Conservation (phyloP, 2,888 invertebrate genomes). For the Epistrophella euchroma region DNA sequence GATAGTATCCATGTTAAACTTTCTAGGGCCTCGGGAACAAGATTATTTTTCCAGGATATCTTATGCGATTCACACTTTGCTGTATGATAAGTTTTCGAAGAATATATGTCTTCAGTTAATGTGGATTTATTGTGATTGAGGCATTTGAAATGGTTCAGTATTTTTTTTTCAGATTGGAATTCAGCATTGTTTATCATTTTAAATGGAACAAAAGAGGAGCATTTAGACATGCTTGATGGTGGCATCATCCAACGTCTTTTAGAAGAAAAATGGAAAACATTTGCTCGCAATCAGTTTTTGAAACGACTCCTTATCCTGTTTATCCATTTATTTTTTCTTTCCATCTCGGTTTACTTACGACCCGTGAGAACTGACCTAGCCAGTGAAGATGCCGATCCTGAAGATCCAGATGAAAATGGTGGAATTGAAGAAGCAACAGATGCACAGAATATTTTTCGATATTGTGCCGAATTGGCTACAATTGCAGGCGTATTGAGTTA, state of each 20-base stretch:
- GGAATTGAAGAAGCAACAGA: constrained; percentile 83
- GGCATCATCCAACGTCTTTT: constrained; percentile 98
- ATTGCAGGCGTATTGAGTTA: constrained; percentile 94
- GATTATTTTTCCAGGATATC: too few species aligned
- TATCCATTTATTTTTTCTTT: constrained; percentile 94
- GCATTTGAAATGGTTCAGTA: background rate
- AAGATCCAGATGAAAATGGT: constrained; percentile 83
- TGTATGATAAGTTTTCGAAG: too few species aligned
- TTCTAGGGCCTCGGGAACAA: too few species aligned
- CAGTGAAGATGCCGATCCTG: constrained; percentile 80
- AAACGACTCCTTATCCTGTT: constrained; percentile 94
- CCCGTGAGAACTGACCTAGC: constrained; percentile 85
- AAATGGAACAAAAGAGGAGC: constrained; percentile 98
- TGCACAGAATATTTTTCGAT: constrained; percentile 84
- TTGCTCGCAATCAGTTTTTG: constrained; percentile 96
- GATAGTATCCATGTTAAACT: too few species aligned
- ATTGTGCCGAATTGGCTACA: constrained; percentile 93
- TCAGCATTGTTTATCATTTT: constrained; percentile 98
- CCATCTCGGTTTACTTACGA: constrained; percentile 95
- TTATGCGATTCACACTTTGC: too few species aligned
- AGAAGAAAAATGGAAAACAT: constrained; percentile 99
- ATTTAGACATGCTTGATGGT: constrained; percentile 99
- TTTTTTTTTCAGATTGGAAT: constrained; percentile 92
- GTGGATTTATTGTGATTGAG: too few species aligned
- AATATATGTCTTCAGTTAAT: too few species aligned